A percentile compares a stretch with the other conserved stretches of the same genome.
Conservation (phyloP, 1,140 invertebrate species). For the Pachyrhynchus sulphureomaculatus region DNA sequence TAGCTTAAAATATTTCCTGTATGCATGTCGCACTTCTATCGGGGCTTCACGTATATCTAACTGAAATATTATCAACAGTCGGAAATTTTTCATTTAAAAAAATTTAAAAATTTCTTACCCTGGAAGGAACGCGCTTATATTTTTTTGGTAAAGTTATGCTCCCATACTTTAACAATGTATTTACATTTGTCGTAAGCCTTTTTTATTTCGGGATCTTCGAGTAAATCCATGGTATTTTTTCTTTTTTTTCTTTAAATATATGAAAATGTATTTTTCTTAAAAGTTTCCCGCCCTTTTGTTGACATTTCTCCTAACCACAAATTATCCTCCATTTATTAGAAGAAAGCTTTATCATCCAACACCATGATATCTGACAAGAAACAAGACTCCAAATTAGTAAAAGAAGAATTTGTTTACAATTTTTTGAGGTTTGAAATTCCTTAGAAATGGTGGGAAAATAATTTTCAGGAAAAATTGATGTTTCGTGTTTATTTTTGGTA, state of each 20-base stretch:
- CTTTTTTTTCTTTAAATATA: not conserved
- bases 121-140: constrained; percentile 68
- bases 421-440: no score
- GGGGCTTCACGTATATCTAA: constrained; percentile 77
- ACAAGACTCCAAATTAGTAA: no score
- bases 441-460: no score
- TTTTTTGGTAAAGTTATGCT: constrained; percentile 72
- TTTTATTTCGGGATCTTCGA: constrained; percentile 42
- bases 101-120: constrained; percentile 54
- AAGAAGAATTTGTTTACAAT: no score
- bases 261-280: not conserved
- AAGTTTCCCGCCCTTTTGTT: not conserved
- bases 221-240: constrained; percentile 40
- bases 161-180: constrained; percentile 74
- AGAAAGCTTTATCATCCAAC: no score
- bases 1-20: constrained; percentile 77
- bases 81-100: constrained; percentile 23
- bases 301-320: not conserved
- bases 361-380: no score
- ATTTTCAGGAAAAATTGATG: no score
- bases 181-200: constrained; percentile 58
- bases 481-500: no score
- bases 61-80: constrained; percentile 49
- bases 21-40: constrained; percentile 68
- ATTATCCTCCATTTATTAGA: not conserved